phyloP scores from a whole-genome alignment of 2,888 invertebrate genomes.

The Dromius quadrimaculatus region DNA sequence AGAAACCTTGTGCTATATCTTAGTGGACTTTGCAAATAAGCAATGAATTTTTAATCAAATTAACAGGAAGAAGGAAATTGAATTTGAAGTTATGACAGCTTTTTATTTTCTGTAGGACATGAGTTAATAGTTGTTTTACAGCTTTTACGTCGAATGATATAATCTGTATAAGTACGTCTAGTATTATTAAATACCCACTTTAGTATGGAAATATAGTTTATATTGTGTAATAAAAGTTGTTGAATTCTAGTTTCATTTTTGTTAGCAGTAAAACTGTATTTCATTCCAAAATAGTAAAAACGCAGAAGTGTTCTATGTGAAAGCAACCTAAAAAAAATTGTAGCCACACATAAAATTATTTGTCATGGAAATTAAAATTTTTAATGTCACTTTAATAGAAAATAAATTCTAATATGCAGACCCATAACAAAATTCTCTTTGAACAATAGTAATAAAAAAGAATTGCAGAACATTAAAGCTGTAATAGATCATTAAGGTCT shows the following conservation, averaged over 20 bases:
- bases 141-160: not conserved
- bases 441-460: too few species aligned
- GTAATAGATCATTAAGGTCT: too few species aligned
- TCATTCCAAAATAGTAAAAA: too few species aligned
- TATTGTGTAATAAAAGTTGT: constrained; percentile 1
- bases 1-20: too few species aligned
- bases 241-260: not conserved
- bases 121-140: constrained; percentile 19
- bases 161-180: not conserved
- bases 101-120: constrained; percentile 8
- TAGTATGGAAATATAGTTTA: not conserved
- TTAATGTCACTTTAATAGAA: too few species aligned
- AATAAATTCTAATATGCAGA: too few species aligned
- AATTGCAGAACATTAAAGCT: too few species aligned
- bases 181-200: not conserved
- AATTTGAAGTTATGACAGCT: constrained; percentile 3
- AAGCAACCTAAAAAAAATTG: too few species aligned
- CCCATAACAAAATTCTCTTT: too few species aligned
- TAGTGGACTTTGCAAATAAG: constrained; percentile 4
- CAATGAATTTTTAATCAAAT: constrained; percentile 33
- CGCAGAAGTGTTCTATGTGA: too few species aligned
- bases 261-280: not conserved
- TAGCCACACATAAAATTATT: too few species aligned
- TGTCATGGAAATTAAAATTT: too few species aligned
- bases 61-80: constrained; percentile 20